These are phyloP conservation scores for Corythoichthys intestinalis DNA, from an alignment of 2,113 vertebrate species.

Conservation along the genomic window DNA sequence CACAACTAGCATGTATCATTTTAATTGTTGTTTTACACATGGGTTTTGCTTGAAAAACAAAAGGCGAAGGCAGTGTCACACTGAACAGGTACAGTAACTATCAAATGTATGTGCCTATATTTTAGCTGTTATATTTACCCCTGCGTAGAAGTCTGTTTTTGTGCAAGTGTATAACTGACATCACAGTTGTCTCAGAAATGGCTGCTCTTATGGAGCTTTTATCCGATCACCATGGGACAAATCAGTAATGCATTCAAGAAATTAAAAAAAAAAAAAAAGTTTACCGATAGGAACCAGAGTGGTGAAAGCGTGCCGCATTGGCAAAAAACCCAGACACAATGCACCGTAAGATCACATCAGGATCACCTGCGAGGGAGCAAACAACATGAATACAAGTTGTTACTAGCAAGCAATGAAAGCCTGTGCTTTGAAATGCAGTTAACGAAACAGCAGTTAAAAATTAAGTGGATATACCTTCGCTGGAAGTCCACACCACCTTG, in stretches of 20 bases:
- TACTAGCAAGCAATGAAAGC: no score
- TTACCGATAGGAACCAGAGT: slow-evolving; percentile 92
- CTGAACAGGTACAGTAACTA: no score
- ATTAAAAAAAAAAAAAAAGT: background rate
- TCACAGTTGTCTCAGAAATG: no score
- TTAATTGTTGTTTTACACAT: no score
- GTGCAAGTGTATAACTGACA: no score
- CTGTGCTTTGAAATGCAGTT: background rate
- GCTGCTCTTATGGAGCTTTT: no score
- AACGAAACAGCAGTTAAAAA: background rate
- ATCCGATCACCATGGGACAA: background rate
- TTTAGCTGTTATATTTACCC: no score
- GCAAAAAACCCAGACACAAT: slow-evolving; percentile 95
- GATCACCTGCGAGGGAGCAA: slow-evolving; percentile 78
- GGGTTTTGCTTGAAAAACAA: no score
- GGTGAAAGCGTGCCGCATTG: slow-evolving; percentile 93
- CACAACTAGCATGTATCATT: no score
- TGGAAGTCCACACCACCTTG: slow-evolving; percentile 90
- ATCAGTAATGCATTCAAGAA: background rate
- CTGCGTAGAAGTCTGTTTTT: no score
- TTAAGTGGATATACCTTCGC: slow-evolving; percentile 78
- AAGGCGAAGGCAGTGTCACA: no score
- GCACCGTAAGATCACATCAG: slow-evolving; percentile 91
- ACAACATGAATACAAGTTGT: background rate
- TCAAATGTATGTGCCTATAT: no score